phyloP scores from a whole-genome alignment of 2,113 vertebrate species.

The Nesogale talazaci region DNA sequence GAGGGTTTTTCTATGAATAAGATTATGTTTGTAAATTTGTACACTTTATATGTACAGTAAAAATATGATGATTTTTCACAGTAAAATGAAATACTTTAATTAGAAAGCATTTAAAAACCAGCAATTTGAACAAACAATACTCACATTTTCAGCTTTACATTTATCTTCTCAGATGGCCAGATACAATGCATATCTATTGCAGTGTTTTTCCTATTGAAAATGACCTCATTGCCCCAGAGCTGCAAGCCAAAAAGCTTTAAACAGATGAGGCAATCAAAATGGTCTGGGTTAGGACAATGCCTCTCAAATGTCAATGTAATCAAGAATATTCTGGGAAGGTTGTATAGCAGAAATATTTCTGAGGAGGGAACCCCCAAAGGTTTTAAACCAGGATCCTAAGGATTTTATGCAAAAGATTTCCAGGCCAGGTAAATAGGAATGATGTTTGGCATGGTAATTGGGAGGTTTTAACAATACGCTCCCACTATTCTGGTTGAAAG shows the following conservation, averaged over 20 bases:
- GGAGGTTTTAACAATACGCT: neutral
- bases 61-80: constrained; percentile 15
- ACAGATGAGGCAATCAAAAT: too few relatives aligned
- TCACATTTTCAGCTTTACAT: neutral
- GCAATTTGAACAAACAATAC: neutral
- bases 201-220: neutral
- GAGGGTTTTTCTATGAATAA: constrained; percentile 6
- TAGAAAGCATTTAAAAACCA: constrained; percentile 33
- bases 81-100: constrained; percentile 59
- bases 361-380: too few relatives aligned
- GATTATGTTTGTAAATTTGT: constrained; percentile 24
- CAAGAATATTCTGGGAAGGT: neutral
- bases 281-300: neutral
- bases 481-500: neutral
- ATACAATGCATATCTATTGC: fast-evolving
- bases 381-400: neutral
- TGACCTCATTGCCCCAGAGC: neutral
- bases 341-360: fast-evolving
- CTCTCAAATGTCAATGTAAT: neutral
- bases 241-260: fast-evolving
- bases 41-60: constrained; percentile 19
- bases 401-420: neutral
- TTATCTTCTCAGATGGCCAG: neutral
- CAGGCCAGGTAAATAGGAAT: too few relatives aligned
- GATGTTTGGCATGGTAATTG: fast-evolving